Evolutionary conservation across 1,140 invertebrate species (phyloP), one percentile per base, ranked within the genome.

Genomic region (Ceratina japonica): DNA sequence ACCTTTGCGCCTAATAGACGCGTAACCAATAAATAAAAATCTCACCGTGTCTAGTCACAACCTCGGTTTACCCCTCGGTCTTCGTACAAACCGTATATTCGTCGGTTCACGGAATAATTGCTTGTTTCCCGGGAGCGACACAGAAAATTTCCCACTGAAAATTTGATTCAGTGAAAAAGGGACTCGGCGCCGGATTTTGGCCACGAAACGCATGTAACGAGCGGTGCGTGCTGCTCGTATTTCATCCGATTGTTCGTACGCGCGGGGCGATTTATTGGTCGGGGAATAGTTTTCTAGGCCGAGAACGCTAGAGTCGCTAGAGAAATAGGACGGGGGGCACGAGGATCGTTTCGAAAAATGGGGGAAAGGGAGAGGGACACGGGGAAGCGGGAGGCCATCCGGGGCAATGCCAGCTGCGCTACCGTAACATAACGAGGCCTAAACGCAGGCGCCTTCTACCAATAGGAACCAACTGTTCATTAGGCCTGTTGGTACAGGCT

Each of bases 391-490:
- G 37, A 87, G 82, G 81, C 80, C 56, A 79, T 79, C 31, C 82
- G 74, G 81, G 83, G 87, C 85, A 80, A 84, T 89, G 89, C 88
- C 90, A 91, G 91, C 89, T 91, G 90, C 89, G 83, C 87, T 81
- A 87, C 85, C 79, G 86, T 90, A 90, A 89, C 87, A 88, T 90
- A 90, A 89, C 90, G 85, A 91, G 86, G 66, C 58, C 83, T 85
- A 82, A 87, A 85, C 85, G 81, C 87, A 87, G 86, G 86, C 89
- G 85, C 87, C 87, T 90, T 90, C 88, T 87, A 89, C 83, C 88
- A 88, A 90, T 89, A 90, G 87, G 83, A 88, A 79, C 89, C 90
- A 91, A 92, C 90, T 91, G 89, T 92, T 92, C 90, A 91, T 91
- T 91, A 91, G 86, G 87, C 37, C 83, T 85, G 83, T 89, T 87